Evolutionary conservation across 2,888 invertebrate genomes (phyloP).

Genomic region (Drosophila tripunctata): DNA sequence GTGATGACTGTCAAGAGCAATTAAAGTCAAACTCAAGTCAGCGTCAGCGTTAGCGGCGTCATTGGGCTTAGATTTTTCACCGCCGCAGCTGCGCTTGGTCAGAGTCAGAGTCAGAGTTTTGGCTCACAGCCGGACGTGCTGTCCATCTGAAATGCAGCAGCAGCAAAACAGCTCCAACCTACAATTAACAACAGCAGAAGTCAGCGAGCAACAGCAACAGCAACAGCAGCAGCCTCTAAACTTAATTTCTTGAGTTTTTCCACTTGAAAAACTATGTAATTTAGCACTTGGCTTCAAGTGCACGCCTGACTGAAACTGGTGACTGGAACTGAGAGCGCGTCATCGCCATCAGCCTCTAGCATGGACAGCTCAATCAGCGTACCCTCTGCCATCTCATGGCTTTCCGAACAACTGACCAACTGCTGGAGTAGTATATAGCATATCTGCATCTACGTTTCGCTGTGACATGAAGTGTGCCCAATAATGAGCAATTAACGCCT

Average conservation of each 20-base stretch:
- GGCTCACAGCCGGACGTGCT: conserved; percentile 64
- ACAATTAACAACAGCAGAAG: conserved; percentile 64
- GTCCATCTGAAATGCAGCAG: conserved; percentile 70
- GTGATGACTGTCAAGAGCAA: conserved; percentile 83
- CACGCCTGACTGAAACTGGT: conserved; percentile 40
- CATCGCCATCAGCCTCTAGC: conserved; percentile 50
- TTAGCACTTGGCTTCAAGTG: conserved; percentile 74
- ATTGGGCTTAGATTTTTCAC: conserved; percentile 74
- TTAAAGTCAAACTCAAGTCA: conserved; percentile 82
- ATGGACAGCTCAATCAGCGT: conserved; percentile 72
- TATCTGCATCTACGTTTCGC: conserved; percentile 56
- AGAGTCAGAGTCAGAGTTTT: conserved; percentile 31
- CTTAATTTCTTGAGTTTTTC: conserved; percentile 78
- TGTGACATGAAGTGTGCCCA: conserved; percentile 83
- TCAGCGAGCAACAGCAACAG: conserved; percentile 30
- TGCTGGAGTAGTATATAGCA: conserved; percentile 6
- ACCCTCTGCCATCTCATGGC: neutral
- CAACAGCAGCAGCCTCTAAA: conserved; percentile 65
- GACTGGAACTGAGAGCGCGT: conserved; percentile 42
- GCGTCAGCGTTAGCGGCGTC: conserved; percentile 57
- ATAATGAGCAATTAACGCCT: conserved; percentile 83
- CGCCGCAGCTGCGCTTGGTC: conserved; percentile 73
- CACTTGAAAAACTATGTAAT: conserved; percentile 80
- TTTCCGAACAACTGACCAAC: too few relatives aligned
- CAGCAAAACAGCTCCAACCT: conserved; percentile 55